Evolutionary conservation across 2,113 vertebrate genomes (phyloP).

Genomic region (Daboia siamensis): DNA sequence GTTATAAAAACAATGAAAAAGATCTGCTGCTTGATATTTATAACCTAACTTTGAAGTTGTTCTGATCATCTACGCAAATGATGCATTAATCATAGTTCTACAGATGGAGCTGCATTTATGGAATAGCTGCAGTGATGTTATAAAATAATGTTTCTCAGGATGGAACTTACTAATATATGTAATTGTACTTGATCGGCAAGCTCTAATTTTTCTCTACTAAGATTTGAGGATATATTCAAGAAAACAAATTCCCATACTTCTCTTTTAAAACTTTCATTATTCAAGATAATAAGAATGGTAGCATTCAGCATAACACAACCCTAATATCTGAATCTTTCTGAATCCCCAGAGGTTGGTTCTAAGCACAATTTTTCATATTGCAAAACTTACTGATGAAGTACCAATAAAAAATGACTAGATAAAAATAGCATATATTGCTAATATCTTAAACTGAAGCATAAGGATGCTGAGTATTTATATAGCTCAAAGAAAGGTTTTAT

Average conservation of each 20-base stretch:
- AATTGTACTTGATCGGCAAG: constrained; percentile 20
- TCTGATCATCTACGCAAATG: neutral
- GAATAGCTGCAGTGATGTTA: constrained; percentile 15
- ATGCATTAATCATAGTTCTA: neutral
- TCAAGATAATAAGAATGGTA: neutral
- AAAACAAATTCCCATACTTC: neutral
- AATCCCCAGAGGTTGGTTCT: neutral
- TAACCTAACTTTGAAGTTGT: neutral
- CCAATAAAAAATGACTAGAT: neutral
- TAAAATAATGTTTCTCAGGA: neutral
- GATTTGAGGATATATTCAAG: neutral
- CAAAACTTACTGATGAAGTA: neutral
- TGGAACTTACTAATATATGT: constrained; percentile 4
- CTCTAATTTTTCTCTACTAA: neutral
- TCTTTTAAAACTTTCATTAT: neutral
- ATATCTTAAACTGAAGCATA: neutral
- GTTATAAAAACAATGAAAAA: constrained; percentile 25
- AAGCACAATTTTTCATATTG: neutral
- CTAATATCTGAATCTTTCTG: neutral
- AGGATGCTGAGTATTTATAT: neutral
- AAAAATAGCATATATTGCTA: constrained; percentile 1
- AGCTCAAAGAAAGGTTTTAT: neutral
- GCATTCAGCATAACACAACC: neutral
- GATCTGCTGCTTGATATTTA: constrained; percentile 11
- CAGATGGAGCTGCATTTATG: neutral